phyloP scores from a whole-genome alignment of 1,140 invertebrate genomes.

The Brachionus koreanus region DNA sequence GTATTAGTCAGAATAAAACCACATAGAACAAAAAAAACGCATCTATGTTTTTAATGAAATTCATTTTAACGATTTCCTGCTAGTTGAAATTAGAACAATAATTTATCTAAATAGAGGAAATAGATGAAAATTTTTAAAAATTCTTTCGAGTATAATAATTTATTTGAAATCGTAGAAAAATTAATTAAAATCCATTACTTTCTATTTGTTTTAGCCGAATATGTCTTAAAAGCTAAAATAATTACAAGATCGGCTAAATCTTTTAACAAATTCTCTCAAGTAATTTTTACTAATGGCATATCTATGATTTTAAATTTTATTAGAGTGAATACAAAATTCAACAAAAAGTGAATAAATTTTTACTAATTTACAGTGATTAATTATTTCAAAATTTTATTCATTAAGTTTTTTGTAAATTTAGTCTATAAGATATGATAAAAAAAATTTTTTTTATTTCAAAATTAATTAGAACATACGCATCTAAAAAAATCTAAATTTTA shows the following conservation, averaged over 20 bases:
- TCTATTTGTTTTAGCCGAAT: background rate
- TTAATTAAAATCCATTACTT: constrained; percentile 4
- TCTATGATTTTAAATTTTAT: background rate
- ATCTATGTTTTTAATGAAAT: background rate
- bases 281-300: background rate
- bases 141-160: constrained; percentile 9
- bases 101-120: background rate
- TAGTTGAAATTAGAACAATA: constrained; percentile 4
- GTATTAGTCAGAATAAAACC: background rate
- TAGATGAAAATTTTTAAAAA: background rate
- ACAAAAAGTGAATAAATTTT: background rate
- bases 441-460: background rate
- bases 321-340: background rate
- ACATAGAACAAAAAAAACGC: constrained; percentile 5
- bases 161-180: background rate
- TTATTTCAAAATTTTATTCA: background rate
- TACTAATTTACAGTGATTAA: background rate
- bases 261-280: background rate
- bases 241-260: background rate
- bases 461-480: background rate
- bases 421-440: background rate
- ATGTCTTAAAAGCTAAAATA: background rate
- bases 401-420: background rate
- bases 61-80: background rate
- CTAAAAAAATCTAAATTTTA: background rate